A percentile compares a stretch with the other conserved stretches of the same genome.
phyloP scores from a whole-genome alignment of 2,797 vertebrate genomes.

The Buceros bicornis region DNA sequence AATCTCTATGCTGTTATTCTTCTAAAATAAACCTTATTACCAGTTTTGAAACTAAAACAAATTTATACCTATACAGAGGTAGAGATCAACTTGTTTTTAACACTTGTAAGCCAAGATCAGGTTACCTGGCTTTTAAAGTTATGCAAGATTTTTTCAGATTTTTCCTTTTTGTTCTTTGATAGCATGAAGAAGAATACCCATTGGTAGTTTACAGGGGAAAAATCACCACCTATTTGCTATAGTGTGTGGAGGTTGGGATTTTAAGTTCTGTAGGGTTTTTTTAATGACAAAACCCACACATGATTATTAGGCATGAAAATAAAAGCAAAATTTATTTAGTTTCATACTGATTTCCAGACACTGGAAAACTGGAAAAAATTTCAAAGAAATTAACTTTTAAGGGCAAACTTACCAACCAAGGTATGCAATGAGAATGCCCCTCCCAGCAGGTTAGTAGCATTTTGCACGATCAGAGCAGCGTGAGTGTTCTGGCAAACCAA shows the following conservation, averaged over 20 bases:
- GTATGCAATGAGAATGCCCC: neutral
- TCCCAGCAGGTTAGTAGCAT: neutral
- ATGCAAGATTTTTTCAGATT: neutral
- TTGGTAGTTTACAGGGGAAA: neutral
- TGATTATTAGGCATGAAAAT: neutral
- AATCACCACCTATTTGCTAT: neutral
- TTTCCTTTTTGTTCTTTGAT: neutral
- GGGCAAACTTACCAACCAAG: neutral
- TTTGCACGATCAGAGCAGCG: neutral
- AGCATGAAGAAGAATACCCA: neutral
- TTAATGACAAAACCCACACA: neutral
- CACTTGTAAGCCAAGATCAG: neutral
- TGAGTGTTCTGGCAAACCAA: neutral
- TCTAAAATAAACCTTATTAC: neutral
- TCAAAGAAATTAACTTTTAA: neutral
- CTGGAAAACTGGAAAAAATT: neutral
- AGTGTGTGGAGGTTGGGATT: rapidly evolving
- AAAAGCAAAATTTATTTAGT: neutral
- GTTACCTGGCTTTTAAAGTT: neutral
- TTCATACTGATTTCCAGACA: neutral
- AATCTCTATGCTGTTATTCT: neutral
- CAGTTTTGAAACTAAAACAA: neutral
- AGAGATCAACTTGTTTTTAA: neutral
- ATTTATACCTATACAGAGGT: neutral
- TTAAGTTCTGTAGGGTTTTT: neutral